A percentile compares a stretch with the other conserved stretches of the same genome.
phyloP scores from a whole-genome alignment of 2,113 vertebrate genomes.

The Atractosteus spatula region DNA sequence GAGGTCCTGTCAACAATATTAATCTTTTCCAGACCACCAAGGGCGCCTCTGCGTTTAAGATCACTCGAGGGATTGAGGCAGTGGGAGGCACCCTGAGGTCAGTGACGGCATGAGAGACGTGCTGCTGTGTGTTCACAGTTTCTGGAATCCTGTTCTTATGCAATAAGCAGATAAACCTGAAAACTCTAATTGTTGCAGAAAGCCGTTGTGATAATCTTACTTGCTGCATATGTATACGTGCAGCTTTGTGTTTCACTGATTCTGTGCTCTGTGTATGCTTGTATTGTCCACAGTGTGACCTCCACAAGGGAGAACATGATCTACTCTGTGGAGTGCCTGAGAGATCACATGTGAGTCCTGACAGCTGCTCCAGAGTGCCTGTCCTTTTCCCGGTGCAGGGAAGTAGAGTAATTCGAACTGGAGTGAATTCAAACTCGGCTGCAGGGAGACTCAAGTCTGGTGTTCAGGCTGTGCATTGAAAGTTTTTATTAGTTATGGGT shows the following conservation, averaged over 20 bases:
- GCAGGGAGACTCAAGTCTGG: too few relatives aligned
- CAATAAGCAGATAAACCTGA: too few relatives aligned
- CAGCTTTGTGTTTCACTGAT: constrained; percentile 25
- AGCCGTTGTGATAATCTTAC: not conserved
- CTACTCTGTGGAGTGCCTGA: constrained; percentile 84
- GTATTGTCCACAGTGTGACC: constrained; percentile 67
- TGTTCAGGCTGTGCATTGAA: too few relatives aligned
- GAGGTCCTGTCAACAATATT: not conserved
- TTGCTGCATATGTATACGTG: not conserved
- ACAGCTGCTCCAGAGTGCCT: too few relatives aligned
- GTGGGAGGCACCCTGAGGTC: constrained; percentile 88
- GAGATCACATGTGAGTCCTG: constrained; percentile 82
- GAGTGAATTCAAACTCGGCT: too few relatives aligned
- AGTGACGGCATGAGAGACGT: constrained; percentile 36
- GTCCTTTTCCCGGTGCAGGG: too few relatives aligned
- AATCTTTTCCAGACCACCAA: constrained; percentile 82
- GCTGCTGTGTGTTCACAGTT: too few relatives aligned
- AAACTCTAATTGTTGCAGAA: not conserved
- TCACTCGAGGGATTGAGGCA: constrained; percentile 88
- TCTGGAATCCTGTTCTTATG: too few relatives aligned
- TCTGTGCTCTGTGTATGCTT: constrained; percentile 16
- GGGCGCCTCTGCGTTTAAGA: constrained; percentile 90
- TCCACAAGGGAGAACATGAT: constrained; percentile 83
- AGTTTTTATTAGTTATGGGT: too few relatives aligned
- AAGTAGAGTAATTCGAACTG: too few relatives aligned